Base-by-base conservation (phyloP, 2,113 vertebrate species). In the Colinus virginianus region DNA sequence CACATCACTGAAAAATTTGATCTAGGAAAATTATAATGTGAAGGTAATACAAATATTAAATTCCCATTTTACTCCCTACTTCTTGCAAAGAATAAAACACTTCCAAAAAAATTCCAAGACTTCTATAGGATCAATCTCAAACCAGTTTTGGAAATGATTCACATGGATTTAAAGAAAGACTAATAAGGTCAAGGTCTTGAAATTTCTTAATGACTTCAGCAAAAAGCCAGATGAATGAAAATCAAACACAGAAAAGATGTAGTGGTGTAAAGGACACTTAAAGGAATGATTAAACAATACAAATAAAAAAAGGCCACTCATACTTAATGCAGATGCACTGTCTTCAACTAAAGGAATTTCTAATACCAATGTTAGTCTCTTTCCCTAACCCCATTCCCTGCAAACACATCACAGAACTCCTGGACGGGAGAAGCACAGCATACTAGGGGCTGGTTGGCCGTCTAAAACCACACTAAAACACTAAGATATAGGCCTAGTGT, bases 151-250 rank as follows among this genome's bases (percentile, higher is more conserved):
- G 69, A 88, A 92, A 69, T 36, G 45, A 58, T 74, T 45, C 49
- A 80, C 63, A 26, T 4, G 28, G 36, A 84, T 48, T 81, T 84
- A 61, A 19, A 78, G 18, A 80, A 86, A 74, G 11, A 69, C 20
- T 59, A 18, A 32, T 13, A 53, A 25, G 11, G 30, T 22, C 16
- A 74, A 32, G 23, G 11, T 68, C 76, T 75, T 66, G 26, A 71
- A 69, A 55, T 14, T 13, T 42, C 32, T 56, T 67, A 9, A 76
- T n/a, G 13, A 36, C 28, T 48, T 62, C 68, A 32, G 22, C 26
- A 72, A 95, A 30, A 84, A 85, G 28, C 18, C 43, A 88, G 14
- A 40, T 43, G 23, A 92, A 80, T 49, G 64, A 87, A 80, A 68
- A 36, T 13, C 22, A 74, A 43, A 62, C 49, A 51, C 18, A 15